Evolutionary conservation across 2,797 vertebrate species (phyloP).

Genomic region (Microchirus variegatus): DNA sequence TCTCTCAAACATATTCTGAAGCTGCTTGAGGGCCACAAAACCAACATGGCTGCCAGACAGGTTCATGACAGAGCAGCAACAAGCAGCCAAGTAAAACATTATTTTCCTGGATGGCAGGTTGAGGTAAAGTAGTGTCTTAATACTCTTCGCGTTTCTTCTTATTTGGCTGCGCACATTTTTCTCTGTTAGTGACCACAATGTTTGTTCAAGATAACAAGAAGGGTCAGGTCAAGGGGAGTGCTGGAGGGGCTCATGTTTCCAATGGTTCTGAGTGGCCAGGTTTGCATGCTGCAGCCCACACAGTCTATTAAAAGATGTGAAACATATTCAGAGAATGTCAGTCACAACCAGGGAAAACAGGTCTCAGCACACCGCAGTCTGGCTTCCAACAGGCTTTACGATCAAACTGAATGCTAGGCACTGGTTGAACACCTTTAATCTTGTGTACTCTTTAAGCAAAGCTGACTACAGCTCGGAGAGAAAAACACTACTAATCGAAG

Average conservation of each 20-base stretch:
- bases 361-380: slow-evolving; percentile 26
- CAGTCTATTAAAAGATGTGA: slow-evolving; percentile 79
- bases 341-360: slow-evolving; percentile 63
- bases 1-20: not conserved
- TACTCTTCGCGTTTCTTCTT: slow-evolving; percentile 27
- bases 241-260: slow-evolving; percentile 65
- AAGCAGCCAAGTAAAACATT: slow-evolving; percentile 25
- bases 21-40: too few species aligned
- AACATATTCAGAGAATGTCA: slow-evolving; percentile 77
- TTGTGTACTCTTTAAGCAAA: slow-evolving; percentile 37
- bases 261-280: slow-evolving; percentile 63
- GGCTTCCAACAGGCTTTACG: slow-evolving; percentile 33
- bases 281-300: slow-evolving; percentile 57
- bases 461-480: slow-evolving; percentile 6
- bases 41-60: not conserved
- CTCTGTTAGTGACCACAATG: slow-evolving; percentile 25
- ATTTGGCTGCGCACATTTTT: slow-evolving; percentile 29
- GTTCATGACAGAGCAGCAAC: slow-evolving; percentile 15
- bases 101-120: slow-evolving; percentile 38
- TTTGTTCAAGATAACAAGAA: slow-evolving; percentile 57
- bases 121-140: slow-evolving; percentile 21
- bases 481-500: not conserved
- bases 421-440: slow-evolving; percentile 33
- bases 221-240: slow-evolving; percentile 52
- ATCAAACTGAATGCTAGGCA: slow-evolving; percentile 47